A percentile compares a stretch with the other conserved stretches of the same genome.
Evolutionary conservation across 2,888 invertebrate genomes (phyloP).

Genomic region (Sminthurides aquaticus): DNA sequence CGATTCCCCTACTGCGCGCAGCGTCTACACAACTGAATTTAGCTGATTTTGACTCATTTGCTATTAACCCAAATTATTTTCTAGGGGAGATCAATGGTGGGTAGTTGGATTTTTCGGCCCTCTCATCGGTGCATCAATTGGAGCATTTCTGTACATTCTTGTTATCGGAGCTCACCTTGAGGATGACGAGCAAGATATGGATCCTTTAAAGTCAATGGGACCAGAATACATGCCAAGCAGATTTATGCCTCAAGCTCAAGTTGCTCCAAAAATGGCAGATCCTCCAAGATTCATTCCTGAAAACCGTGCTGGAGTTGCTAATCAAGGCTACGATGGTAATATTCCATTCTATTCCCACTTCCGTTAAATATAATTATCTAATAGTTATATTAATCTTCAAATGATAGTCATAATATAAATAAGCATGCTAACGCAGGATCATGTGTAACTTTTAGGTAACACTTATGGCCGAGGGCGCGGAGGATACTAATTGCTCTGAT

Average conservation of each 20-base stretch:
- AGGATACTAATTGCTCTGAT: neutral
- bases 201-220: neutral
- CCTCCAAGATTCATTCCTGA: neutral
- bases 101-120: conserved; percentile 37
- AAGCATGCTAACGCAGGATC: no score
- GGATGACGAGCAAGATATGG: conserved; percentile 14
- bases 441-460: neutral
- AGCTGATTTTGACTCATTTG: no score
- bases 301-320: neutral
- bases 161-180: conserved; percentile 30
- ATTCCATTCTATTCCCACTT: neutral
- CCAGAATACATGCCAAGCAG: neutral
- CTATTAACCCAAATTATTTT: neutral
- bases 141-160: conserved; percentile 33
- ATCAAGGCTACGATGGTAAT: neutral
- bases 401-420: neutral
- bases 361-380: no score
- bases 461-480: neutral
- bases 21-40: neutral
- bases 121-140: conserved; percentile 30
- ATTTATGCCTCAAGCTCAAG: neutral
- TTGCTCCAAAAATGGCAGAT: neutral
- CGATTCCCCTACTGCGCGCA: neutral
- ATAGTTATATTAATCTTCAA: no score
- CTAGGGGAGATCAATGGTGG: conserved; percentile 31